Base-by-base conservation (phyloP, 2,888 invertebrate genomes). In the Cephus pygmeus region DNA sequence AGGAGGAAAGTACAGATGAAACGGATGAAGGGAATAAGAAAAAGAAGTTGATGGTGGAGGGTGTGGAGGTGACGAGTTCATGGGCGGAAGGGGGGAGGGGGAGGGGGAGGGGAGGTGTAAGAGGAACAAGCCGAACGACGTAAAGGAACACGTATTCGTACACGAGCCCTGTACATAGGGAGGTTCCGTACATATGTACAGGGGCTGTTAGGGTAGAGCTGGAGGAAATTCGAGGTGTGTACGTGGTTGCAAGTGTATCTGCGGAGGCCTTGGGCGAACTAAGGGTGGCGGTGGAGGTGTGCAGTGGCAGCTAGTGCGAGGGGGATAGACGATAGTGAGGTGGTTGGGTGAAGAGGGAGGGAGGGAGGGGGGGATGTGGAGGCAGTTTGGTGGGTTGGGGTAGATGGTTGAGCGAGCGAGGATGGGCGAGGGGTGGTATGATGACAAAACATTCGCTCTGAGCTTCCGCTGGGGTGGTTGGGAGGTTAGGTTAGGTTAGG, bases 381-480 rank as follows among this genome's bases (percentile, higher is more conserved):
- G 56, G 56, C 15, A 6, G 23, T 23, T 56, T 15, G 56, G 56
- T 56, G 56, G 56, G 23, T 23, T 23, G 56, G 56, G 56, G 23
- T 56, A 23, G 56, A 56, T 56, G 56, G 56, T 56, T 56, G 56
- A 56, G 56, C 56, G 56, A 56, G 56, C 56, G 56, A 56, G 56
- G 56, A 56, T 56, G 56, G 56, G 56, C 56, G 81, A 79, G 83
- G 88, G 87, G 85, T 86, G 88, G 87, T 89, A 88, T 89, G 90
- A 89, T 90, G 90, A 90, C 90, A 90, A 90, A 89, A 90, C 90
- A 90, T 90, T 90, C 87, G 90, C 90, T 88, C 87, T 84, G 86
- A 89, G 89, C 87, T 90, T 88, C 88, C 88, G 88, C 87, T 69
- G 76, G 76, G 74, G 34, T 40, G 34, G 69, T 73, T 56, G 68